Evolutionary conservation across 2,797 vertebrate genomes (phyloP).

Genomic region (Phrynocephalus vlangalii): DNA sequence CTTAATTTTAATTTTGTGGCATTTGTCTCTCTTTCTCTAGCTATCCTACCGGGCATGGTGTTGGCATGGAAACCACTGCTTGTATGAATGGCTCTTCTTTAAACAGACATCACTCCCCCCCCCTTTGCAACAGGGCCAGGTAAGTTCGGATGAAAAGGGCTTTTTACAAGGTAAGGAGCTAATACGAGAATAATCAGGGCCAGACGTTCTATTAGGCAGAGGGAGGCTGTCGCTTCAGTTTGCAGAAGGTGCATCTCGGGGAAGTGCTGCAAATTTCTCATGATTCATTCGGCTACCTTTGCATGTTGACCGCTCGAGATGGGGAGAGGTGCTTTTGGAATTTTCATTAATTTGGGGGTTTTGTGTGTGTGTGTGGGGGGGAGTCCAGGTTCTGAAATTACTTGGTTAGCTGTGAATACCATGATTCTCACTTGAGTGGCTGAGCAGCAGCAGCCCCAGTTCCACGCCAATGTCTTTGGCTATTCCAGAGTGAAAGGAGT

Average conservation of each 20-base stretch:
- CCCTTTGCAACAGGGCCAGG: constrained; percentile 43
- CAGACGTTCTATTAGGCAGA: background rate
- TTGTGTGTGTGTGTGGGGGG: too few relatives aligned
- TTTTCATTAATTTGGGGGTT: too few relatives aligned
- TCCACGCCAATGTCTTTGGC: too few relatives aligned
- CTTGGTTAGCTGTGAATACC: too few relatives aligned
- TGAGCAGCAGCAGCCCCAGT: too few relatives aligned
- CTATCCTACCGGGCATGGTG: constrained; percentile 58
- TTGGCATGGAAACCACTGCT: constrained; percentile 79
- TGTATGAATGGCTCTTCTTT: constrained; percentile 40
- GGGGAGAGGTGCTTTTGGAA: too few relatives aligned
- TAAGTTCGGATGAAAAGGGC: constrained; percentile 43
- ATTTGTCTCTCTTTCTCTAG: constrained; percentile 57
- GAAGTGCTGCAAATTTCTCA: too few relatives aligned
- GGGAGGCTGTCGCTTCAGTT: background rate
- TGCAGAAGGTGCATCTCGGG: background rate
- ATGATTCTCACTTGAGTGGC: too few relatives aligned
- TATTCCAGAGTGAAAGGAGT: too few relatives aligned
- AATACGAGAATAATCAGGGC: background rate
- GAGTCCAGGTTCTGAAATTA: too few relatives aligned
- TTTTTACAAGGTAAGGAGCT: background rate
- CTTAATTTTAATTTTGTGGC: constrained; percentile 64
- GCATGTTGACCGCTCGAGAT: too few relatives aligned
- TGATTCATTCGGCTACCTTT: too few relatives aligned
- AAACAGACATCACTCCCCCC: constrained; percentile 42